A percentile compares a stretch with the other conserved stretches of the same genome.
Evolutionary conservation across 2,113 vertebrate species (phyloP).

Genomic region (Empidonax traillii): DNA sequence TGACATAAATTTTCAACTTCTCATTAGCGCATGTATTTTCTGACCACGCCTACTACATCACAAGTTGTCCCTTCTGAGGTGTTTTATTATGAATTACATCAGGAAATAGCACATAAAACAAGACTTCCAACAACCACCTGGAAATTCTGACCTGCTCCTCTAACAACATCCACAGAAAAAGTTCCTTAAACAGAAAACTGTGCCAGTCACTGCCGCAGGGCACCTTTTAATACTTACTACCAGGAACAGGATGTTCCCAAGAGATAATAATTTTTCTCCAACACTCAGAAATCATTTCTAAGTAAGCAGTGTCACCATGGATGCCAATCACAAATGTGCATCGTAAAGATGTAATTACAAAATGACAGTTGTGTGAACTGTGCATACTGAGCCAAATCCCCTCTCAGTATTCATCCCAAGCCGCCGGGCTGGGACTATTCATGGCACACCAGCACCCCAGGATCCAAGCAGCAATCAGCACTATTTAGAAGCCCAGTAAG

Average conservation of each 20-base stretch:
- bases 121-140: not conserved
- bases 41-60: not conserved
- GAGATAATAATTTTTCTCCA: not conserved
- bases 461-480: not conserved
- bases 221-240: not conserved
- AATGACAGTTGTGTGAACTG: not conserved
- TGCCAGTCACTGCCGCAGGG: not conserved
- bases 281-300: not conserved
- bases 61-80: not conserved
- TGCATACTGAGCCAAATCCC: not conserved
- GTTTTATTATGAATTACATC: not conserved
- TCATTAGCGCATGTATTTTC: not conserved
- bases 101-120: not conserved
- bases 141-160: not conserved
- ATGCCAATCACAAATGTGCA: slow-evolving; percentile 20
- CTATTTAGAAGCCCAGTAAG: not conserved
- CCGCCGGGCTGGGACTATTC: not conserved
- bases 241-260: slow-evolving; percentile 4
- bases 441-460: not conserved
- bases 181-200: not conserved
- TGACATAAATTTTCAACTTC: not conserved
- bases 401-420: not conserved
- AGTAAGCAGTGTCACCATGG: slow-evolving; percentile 25
- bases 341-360: not conserved
- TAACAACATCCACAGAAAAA: not conserved